These are phyloP conservation scores for Xestia c-nigrum DNA, from an alignment of 2,888 invertebrate species.

Conservation along the genomic window DNA sequence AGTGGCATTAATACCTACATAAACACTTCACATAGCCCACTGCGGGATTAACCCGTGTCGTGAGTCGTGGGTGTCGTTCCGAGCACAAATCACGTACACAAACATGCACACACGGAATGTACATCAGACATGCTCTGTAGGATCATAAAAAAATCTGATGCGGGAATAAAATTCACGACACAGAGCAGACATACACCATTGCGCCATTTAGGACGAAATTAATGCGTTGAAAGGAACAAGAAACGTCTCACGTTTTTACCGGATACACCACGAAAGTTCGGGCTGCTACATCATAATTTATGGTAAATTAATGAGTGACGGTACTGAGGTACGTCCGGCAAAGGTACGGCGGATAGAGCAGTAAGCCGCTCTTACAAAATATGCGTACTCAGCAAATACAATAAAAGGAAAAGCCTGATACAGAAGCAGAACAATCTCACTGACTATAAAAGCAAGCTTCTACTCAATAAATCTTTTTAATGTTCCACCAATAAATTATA, in stretches of 20 bases:
- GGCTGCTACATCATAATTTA: background rate
- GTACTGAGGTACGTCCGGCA: background rate
- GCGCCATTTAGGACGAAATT: slow-evolving; percentile 53
- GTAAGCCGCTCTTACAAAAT: background rate
- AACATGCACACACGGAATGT: slow-evolving; percentile 42
- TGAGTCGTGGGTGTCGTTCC: slow-evolving; percentile 46
- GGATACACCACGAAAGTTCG: background rate
- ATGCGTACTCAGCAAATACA: slow-evolving; percentile 19
- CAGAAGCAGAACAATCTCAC: slow-evolving; percentile 18
- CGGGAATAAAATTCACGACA: slow-evolving; percentile 57
- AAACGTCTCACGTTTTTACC: slow-evolving; percentile 3
- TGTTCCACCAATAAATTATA: slow-evolving; percentile 41
- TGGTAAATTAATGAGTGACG: background rate
- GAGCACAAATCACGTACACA: slow-evolving; percentile 52
- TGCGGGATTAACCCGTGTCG: slow-evolving; percentile 45
- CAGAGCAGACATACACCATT: slow-evolving; percentile 48
- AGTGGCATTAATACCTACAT: slow-evolving; percentile 33
- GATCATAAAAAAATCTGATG: slow-evolving; percentile 58
- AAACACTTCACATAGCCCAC: slow-evolving; percentile 42
- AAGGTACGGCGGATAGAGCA: no score
- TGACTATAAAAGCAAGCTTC: slow-evolving; percentile 29
- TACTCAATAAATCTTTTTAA: slow-evolving; percentile 43
- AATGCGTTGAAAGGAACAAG: slow-evolving; percentile 22
- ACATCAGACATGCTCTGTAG: slow-evolving; percentile 44
- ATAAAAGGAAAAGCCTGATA: slow-evolving; percentile 2